These are phyloP conservation scores for Diarsia mendica DNA, from an alignment of 2,888 invertebrate species.

Conservation along the genomic window DNA sequence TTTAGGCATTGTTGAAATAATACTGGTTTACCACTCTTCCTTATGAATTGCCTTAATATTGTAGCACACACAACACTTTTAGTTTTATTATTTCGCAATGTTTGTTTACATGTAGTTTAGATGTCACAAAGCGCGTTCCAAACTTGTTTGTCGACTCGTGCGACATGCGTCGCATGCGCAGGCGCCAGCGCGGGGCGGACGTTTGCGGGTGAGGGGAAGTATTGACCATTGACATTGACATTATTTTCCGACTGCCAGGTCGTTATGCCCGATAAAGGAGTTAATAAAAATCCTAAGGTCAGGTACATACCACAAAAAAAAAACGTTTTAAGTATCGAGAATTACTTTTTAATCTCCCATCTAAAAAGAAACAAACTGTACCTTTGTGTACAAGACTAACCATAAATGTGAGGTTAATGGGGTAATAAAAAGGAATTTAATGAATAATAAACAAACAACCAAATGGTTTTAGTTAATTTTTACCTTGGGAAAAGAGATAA, in stretches of 20 bases:
- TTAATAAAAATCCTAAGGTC: not conserved
- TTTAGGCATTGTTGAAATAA: no score
- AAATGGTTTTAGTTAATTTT: constrained; percentile 54
- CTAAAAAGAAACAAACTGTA: constrained; percentile 40
- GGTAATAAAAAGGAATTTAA: constrained; percentile 54
- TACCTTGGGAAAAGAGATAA: constrained; percentile 29
- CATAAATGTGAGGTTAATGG: constrained; percentile 45
- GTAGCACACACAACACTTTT: no score
- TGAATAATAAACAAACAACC: constrained; percentile 52
- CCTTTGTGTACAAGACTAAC: constrained; percentile 49
- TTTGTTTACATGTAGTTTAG: no score
- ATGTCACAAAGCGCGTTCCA: no score
- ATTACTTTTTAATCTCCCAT: constrained; percentile 35
- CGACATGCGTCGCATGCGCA: no score
- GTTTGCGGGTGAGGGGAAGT: no score
- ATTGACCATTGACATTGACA: not conserved
- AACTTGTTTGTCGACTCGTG: no score
- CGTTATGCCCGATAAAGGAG: not conserved
- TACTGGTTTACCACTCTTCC: no score
- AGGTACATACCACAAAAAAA: constrained; percentile 5
- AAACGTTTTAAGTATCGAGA: constrained; percentile 17
- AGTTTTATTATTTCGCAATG: no score
- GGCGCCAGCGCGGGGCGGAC: no score
- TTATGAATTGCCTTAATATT: no score
- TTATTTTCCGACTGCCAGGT: not conserved